Percentiles rank a stretch among this genome's conserved stretches.
Evolutionary conservation across 2,113 vertebrate genomes (phyloP).

Genomic region (Atherinomorus stipes): DNA sequence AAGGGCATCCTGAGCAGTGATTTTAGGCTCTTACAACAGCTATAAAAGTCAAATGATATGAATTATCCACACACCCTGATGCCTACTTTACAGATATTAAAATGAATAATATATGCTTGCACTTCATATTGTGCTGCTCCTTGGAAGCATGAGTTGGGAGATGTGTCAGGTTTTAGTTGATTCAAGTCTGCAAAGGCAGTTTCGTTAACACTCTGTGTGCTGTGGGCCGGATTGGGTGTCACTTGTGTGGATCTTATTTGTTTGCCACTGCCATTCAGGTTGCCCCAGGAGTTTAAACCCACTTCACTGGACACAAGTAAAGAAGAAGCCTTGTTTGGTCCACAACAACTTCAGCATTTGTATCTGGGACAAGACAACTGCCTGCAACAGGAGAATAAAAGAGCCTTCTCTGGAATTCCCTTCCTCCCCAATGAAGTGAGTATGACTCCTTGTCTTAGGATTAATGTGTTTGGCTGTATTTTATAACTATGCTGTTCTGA

Average conservation of each 20-base stretch:
- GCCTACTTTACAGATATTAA: background rate
- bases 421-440: constrained; percentile 36
- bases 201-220: constrained; percentile 32
- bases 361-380: constrained; percentile 1
- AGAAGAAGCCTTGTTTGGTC: constrained; percentile 12
- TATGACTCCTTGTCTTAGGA: background rate
- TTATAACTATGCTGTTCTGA: background rate
- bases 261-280: constrained; percentile 43
- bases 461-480: background rate
- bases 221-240: constrained; percentile 69
- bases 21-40: constrained; percentile 37
- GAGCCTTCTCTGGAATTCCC: background rate
- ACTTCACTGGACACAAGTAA: constrained; percentile 28
- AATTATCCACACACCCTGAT: constrained; percentile 2
- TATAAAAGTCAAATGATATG: background rate
- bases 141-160: background rate
- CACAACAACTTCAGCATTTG: background rate
- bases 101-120: background rate
- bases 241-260: constrained; percentile 60
- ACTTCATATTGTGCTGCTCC: background rate
- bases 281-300: constrained; percentile 45
- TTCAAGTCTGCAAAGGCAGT: background rate
- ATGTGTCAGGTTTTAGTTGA: background rate
- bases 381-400: constrained; percentile 1
- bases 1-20: constrained; percentile 61